These are phyloP conservation scores for Philotrypesis tridentata DNA, from an alignment of 1,140 invertebrate species.

Conservation along the genomic window DNA sequence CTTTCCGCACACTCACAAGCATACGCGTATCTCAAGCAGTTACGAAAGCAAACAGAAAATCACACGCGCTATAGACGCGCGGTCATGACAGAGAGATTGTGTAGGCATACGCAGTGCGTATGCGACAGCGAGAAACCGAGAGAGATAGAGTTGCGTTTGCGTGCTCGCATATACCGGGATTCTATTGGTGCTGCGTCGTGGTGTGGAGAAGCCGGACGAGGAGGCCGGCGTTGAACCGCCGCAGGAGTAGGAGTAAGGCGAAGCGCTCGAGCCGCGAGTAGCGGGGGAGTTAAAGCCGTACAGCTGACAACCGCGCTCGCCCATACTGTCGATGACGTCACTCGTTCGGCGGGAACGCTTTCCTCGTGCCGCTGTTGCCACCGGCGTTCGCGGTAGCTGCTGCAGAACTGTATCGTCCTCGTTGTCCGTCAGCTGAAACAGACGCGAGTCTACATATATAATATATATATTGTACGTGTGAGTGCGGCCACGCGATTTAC, in stretches of 20 bases:
- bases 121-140: not conserved
- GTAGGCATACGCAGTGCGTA: too few species aligned
- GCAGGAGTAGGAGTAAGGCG: not conserved
- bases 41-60: not conserved
- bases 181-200: conserved; percentile 16
- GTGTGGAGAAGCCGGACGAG: conserved; percentile 5
- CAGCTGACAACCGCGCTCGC: conserved; percentile 43
- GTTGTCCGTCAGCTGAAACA: conserved; percentile 30
- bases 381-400: not conserved
- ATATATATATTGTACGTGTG: too few species aligned
- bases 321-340: conserved; percentile 62
- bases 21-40: not conserved
- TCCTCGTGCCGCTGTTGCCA: not conserved
- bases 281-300: not conserved
- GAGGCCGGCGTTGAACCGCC: not conserved
- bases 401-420: not conserved
- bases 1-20: too few species aligned
- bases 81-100: too few species aligned
- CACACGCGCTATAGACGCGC: too few species aligned
- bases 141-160: not conserved
- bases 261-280: not conserved
- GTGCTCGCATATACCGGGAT: conserved; percentile 7
- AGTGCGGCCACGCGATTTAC: too few species aligned
- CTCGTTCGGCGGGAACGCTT: conserved; percentile 57
- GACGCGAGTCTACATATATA: too few species aligned